These are phyloP conservation scores for Urocitellus parryii DNA, from an alignment of 2,113 vertebrate species.

Conservation along the genomic window DNA sequence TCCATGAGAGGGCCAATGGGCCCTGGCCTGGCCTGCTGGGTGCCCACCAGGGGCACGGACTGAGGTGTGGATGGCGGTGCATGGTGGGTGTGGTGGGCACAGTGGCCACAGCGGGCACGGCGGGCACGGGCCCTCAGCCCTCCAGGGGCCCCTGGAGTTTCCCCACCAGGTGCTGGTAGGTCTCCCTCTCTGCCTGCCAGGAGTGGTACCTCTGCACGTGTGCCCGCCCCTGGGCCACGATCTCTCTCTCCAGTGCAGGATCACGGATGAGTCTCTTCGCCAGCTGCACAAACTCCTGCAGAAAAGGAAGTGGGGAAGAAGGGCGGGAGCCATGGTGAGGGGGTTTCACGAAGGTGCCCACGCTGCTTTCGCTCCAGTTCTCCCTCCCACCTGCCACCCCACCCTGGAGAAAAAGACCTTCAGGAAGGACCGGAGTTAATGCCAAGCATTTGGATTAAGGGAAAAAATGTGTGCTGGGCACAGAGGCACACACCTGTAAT, in stretches of 20 bases:
- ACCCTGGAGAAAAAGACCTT: not conserved
- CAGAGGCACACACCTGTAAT: not conserved
- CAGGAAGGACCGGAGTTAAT: accelerated
- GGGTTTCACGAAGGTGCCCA: accelerated
- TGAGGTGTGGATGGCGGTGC: accelerated
- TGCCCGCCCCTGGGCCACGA: constrained; percentile 88
- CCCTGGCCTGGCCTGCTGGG: no score
- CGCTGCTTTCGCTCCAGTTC: accelerated
- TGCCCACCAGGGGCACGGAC: not conserved
- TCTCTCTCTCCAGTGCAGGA: constrained; percentile 82
- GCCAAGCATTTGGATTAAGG: not conserved
- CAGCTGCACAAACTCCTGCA: constrained; percentile 94
- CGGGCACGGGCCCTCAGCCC: accelerated
- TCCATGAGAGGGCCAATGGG: not conserved
- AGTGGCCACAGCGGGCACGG: no score
- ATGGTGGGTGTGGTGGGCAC: accelerated
- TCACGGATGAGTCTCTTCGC: constrained; percentile 91
- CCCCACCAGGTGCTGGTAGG: constrained; percentile 91
- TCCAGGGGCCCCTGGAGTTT: constrained; percentile 80
- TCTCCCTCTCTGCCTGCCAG: constrained; percentile 88
- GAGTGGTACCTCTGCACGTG: constrained; percentile 90
- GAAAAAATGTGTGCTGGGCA: not conserved
- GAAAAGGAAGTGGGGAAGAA: not conserved
- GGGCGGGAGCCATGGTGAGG: accelerated
- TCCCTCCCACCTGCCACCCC: accelerated